Evolutionary conservation across 2,797 vertebrate species (phyloP), one percentile per base, ranked within the genome.

Genomic region (Oceanodroma leucorhoa): DNA sequence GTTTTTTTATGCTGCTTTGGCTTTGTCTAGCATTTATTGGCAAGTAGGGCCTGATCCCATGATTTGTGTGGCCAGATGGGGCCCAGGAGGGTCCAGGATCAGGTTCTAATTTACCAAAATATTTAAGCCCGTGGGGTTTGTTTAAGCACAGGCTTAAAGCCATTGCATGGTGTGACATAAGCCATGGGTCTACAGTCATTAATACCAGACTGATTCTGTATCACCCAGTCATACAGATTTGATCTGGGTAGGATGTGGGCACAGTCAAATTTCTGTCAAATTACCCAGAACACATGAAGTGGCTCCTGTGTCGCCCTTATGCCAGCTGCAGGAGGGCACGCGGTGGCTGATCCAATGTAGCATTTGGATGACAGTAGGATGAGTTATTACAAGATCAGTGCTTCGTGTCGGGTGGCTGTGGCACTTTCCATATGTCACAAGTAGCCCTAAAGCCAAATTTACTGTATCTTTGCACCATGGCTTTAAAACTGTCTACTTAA

Each of bases 81-180:
- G 34, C 69, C 36, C 32, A 65, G 53, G 46, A 36, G 41, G 7
- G 23, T 55, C 76, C 69, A 50, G 67, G 71, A 90, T 90, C 88
- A 48, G 67, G 38, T 73, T 93, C 81, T 83, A 64, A 89, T 90
- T 96, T 77, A 85, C 71, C 38, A 94, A 85, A 94, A 75, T 75
- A 51, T 66, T 65, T 65, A 71, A 93, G 81, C 58, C 30, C 9
- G 9, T 38, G 71, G 71, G 3, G 24, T 87, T 95, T 77, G 83
- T 87, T 97, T 94, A 94, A 94, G 91, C 3, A 9, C 46, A 73
- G 73, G 36, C 70, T 93, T 95, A 88, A 94, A 96, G 89, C 85
- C 40, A 13, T 72, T 79, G 66, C 51, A 5, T 65, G 66, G 6
- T 83, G 43, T 81, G 93, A 66, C 20, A 11, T 78, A 84, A 91